Base-by-base conservation (phyloP, 2,113 vertebrate species). In the Lophotis ruficrista region DNA sequence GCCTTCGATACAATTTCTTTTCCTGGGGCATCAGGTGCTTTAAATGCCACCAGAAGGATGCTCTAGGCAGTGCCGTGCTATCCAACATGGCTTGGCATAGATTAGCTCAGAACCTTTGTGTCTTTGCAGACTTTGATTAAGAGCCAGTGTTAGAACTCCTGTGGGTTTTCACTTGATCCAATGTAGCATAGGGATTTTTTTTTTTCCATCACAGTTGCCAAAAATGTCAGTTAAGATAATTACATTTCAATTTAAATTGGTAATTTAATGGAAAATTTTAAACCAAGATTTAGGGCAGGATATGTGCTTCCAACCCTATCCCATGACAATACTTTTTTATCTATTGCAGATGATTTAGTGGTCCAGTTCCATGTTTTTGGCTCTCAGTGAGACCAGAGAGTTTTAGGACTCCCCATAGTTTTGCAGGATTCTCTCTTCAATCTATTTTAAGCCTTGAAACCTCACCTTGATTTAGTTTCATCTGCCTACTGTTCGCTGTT, bases 21-120 rank as follows among this genome's bases (percentile, higher is more conserved):
- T 98, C 91, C 89, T 96, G 95, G 97, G 97, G 98, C 95, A 97
- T 97, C 98, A 98, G 97, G 98, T 98, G 98, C 95, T 97, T 96
- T 96, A 98, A 98, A 98, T 98, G 96, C 97, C 98, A 97, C 98
- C 97, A 98, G 97, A 98, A 98, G 98, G 97, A 97, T 98, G 97
- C 97, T 98, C 91, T 95, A 98, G 98, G 98, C 98, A 93, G 91
- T 97, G 94, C 96, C 89, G 68, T 96, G 87, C 97, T 97, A 95
- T 97, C 97, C 97, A 98, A 97, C 95, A 94, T 95, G 96, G 95
- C 70, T 98, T 98, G 97, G 98, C 97, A 97, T 91, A 97, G 94
- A 98, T 98, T 98, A 98, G 84, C 96, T 96, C 89, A 97, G 96
- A 98, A 95, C 97, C 95, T 98, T 98, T 98, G 95, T 98, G 97